Conservation (phyloP, 2,888 invertebrate species). For the Drosophila phalerata region DNA sequence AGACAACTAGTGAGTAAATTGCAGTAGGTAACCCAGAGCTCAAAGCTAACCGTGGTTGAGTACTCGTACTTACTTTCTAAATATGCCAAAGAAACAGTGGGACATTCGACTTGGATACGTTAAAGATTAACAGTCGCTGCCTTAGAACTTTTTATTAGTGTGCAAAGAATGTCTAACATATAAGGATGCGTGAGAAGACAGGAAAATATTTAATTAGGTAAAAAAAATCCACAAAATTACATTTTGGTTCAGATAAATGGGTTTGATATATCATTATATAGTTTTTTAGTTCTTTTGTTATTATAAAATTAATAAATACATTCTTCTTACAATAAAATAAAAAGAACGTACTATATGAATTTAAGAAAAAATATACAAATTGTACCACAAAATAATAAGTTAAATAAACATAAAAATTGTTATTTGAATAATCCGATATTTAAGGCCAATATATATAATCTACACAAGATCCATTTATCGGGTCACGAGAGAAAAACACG, state of each 20-base stretch:
- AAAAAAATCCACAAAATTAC: neutral
- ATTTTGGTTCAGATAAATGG: too few relatives aligned
- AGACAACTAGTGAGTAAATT: slow-evolving; percentile 10
- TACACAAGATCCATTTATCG: neutral
- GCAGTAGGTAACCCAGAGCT: slow-evolving; percentile 65
- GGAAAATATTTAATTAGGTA: neutral
- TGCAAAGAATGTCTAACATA: neutral
- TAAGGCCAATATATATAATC: neutral
- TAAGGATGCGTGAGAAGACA: neutral
- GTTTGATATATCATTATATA: too few relatives aligned
- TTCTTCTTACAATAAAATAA: too few relatives aligned
- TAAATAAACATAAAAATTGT: neutral
- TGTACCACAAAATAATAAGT: too few relatives aligned
- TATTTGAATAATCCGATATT: neutral
- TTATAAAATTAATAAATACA: too few relatives aligned
- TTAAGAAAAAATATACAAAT: too few relatives aligned
- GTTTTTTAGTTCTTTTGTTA: too few relatives aligned
- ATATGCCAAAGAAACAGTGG: slow-evolving; percentile 6
- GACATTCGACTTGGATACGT: neutral
- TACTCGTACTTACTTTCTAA: slow-evolving; percentile 35
- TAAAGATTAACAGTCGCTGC: neutral
- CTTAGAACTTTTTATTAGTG: neutral
- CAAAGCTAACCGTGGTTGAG: slow-evolving; percentile 24
- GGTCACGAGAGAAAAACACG: slow-evolving; percentile 11
- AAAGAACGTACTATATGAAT: too few relatives aligned